Evolutionary conservation across 2,113 vertebrate genomes (phyloP).

Genomic region (Chaetura pelagica): DNA sequence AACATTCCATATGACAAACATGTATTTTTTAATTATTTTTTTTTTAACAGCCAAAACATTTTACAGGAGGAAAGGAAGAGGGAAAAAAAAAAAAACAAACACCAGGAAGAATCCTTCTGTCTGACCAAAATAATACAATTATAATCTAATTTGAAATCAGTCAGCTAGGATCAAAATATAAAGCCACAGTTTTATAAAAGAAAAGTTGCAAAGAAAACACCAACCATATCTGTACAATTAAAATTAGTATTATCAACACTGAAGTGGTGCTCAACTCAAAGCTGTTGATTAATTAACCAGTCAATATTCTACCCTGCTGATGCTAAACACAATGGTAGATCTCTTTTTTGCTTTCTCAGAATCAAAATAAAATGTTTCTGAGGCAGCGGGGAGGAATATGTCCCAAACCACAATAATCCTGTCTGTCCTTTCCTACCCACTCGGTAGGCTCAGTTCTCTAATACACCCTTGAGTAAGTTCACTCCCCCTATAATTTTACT

Average conservation of each 20-base stretch:
- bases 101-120: neutral
- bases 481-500: neutral
- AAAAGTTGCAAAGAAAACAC: neutral
- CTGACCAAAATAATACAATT: neutral
- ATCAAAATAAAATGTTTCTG: neutral
- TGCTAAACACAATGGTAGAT: neutral
- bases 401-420: neutral
- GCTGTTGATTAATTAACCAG: neutral
- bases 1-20: neutral
- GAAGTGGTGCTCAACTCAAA: neutral
- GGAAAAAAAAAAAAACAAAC: fast-evolving
- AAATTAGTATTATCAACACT: neutral
- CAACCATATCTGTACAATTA: neutral
- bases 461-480: neutral
- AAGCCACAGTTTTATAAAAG: neutral
- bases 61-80: neutral
- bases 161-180: neutral
- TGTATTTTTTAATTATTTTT: neutral
- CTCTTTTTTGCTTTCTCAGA: neutral
- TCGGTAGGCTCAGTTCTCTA: neutral
- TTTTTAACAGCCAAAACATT: neutral
- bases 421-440: neutral
- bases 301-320: neutral
- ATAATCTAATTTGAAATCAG: neutral
- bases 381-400: neutral